Conservation (phyloP, 2,113 vertebrate species). For the Isurus oxyrinchus region DNA sequence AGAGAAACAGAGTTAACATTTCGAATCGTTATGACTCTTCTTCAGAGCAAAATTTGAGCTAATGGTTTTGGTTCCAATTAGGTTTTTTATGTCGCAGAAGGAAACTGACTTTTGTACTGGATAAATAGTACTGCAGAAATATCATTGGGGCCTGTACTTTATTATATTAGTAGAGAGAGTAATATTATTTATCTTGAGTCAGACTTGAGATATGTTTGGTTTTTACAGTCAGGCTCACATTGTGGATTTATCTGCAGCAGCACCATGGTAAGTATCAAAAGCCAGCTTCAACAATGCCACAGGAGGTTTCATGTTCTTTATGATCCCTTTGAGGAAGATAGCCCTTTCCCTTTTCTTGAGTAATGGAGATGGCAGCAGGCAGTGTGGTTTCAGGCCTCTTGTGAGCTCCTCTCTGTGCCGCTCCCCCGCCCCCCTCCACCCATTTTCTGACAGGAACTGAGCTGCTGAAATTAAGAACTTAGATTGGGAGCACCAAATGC, state of each 20-base stretch:
- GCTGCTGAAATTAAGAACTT: background rate
- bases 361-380: background rate
- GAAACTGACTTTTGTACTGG: background rate
- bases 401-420: background rate
- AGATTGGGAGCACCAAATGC: background rate
- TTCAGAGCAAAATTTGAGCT: no score
- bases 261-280: background rate
- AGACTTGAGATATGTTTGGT: background rate
- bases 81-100: background rate
- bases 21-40: no score
- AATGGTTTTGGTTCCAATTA: background rate
- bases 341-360: background rate
- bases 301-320: background rate
- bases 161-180: background rate
- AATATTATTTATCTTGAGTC: background rate
- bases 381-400: background rate
- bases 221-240: background rate
- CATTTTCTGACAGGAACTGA: background rate
- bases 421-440: no score
- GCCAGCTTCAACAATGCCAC: background rate
- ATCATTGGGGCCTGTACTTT: background rate
- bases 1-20: no score
- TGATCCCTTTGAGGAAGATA: background rate
- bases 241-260: background rate
- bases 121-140: background rate